Percentiles rank a stretch among this genome's conserved stretches.
phyloP scores from a whole-genome alignment of 2,113 vertebrate species.

The Helogale parvula region DNA sequence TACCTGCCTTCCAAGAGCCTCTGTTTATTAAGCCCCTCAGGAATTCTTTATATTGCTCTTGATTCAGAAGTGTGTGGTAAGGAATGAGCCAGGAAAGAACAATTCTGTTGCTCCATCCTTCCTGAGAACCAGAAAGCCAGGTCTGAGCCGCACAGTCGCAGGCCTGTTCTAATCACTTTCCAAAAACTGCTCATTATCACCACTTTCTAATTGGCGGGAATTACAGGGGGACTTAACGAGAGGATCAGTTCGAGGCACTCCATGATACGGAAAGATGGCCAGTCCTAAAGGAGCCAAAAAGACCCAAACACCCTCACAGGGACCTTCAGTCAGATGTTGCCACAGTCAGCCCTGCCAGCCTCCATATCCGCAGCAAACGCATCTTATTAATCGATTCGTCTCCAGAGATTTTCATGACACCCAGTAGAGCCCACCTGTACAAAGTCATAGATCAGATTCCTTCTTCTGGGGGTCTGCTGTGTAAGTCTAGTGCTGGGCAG shows the following conservation, averaged over 20 bases:
- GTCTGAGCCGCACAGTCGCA: neutral
- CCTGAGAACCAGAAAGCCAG: neutral
- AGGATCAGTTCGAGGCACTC: neutral
- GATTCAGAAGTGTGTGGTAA: neutral
- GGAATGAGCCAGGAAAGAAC: neutral
- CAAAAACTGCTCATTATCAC: neutral
- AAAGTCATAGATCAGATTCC: too few relatives aligned
- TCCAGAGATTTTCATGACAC: neutral
- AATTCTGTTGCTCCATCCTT: neutral
- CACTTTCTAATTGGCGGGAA: neutral
- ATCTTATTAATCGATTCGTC: neutral
- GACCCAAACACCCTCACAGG: neutral
- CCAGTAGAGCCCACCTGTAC: neutral
- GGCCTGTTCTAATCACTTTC: neutral
- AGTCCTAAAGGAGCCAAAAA: neutral
- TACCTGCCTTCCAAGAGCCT: neutral
- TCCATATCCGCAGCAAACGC: neutral
- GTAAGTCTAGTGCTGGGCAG: neutral
- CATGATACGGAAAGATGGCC: neutral
- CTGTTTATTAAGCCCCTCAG: slow-evolving; percentile 20
- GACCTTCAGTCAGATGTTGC: neutral
- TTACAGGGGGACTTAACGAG: rapidly evolving
- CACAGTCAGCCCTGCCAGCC: neutral
- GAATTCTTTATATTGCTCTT: neutral
- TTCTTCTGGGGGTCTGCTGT: neutral